Conservation (phyloP, 1,140 invertebrate species). For the Alviniconcha marisindica region DNA sequence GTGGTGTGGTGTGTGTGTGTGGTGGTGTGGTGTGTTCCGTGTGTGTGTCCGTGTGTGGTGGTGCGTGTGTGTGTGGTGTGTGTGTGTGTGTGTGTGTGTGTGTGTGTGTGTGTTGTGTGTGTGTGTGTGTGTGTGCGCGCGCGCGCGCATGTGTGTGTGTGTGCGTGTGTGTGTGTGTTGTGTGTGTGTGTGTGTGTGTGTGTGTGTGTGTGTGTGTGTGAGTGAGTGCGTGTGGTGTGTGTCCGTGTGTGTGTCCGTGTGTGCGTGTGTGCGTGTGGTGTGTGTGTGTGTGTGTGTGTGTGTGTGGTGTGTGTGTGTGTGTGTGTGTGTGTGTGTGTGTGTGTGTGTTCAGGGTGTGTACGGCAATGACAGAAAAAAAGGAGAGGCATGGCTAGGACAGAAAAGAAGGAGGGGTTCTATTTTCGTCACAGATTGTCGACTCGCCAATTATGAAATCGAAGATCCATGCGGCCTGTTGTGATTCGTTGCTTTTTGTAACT, state of each 20-base stretch:
- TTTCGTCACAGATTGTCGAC: too few relatives aligned
- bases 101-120: background rate
- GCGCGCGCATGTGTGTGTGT: background rate
- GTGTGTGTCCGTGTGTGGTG: background rate
- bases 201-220: background rate
- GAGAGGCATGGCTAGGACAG: too few relatives aligned
- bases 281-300: too few relatives aligned
- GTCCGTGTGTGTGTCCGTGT: slow-evolving; percentile 2
- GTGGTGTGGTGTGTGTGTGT: background rate
- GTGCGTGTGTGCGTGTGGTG: background rate
- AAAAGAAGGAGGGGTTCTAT: too few relatives aligned
- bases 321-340: too few relatives aligned
- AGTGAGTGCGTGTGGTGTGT: slow-evolving; percentile 1
- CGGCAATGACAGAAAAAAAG: too few relatives aligned
- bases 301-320: too few relatives aligned
- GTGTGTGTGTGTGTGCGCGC: too few relatives aligned
- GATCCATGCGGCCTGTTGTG: too few relatives aligned
- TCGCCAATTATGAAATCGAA: too few relatives aligned
- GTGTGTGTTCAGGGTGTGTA: too few relatives aligned
- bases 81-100: background rate
- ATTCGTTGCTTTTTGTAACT: too few relatives aligned
- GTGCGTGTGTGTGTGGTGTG: background rate
- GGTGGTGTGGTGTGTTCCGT: background rate
- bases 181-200: background rate
- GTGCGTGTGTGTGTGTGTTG: background rate